These are phyloP conservation scores for Crepidodera aurea DNA, from an alignment of 2,888 invertebrate species.

Conservation along the genomic window DNA sequence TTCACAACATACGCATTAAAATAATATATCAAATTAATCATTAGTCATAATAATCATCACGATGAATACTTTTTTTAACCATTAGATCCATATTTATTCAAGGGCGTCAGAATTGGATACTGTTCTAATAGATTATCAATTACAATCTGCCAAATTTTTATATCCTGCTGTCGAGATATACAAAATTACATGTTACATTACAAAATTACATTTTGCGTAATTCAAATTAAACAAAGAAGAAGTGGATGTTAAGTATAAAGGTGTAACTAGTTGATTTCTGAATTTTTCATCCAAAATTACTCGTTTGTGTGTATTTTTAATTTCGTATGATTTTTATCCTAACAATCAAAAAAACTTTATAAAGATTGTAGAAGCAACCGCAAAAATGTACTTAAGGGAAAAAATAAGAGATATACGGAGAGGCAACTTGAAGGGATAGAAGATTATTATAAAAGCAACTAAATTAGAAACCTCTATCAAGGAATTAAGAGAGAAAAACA, in stretches of 20 bases:
- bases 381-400: no score
- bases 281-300: no score
- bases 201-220: background rate
- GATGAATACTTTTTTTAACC: background rate
- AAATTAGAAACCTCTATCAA: no score
- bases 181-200: background rate
- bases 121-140: constrained; percentile 2
- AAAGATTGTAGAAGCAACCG: no score
- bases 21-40: constrained; percentile 3
- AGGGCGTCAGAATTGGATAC: background rate
- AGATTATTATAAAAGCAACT: no score
- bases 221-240: background rate
- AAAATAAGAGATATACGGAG: no score
- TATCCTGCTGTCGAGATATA: background rate
- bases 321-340: no score
- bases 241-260: background rate
- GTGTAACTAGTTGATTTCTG: background rate
- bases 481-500: no score
- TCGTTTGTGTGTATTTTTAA: no score
- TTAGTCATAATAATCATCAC: background rate
- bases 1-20: background rate
- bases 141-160: background rate
- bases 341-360: no score
- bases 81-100: background rate
- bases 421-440: no score